Conservation (phyloP, 2,113 vertebrate genomes). For the Thunnus thynnus region DNA sequence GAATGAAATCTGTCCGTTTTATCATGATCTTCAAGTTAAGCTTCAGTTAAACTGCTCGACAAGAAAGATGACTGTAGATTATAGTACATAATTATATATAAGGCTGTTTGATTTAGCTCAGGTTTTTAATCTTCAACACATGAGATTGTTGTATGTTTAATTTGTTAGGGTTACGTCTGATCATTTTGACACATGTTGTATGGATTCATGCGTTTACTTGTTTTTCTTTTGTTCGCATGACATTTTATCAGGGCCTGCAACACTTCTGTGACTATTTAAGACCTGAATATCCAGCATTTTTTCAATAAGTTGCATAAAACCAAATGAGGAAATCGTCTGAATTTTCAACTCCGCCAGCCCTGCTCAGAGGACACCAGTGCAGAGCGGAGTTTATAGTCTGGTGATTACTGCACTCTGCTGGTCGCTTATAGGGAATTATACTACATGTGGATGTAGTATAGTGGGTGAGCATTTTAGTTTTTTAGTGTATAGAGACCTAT, state of each 20-base stretch:
- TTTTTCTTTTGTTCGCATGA: no score
- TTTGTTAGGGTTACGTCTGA: not conserved
- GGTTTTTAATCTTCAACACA: not conserved
- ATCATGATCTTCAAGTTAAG: conserved; percentile 4
- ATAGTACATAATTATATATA: not conserved
- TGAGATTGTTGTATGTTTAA: not conserved
- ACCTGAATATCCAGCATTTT: not conserved
- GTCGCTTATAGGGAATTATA: conserved; percentile 12
- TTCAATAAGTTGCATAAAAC: not conserved
- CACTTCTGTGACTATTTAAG: not conserved
- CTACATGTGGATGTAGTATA: not conserved
- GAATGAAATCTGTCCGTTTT: not conserved
- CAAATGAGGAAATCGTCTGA: no score
- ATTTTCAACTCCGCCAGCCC: not conserved
- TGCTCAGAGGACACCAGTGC: not conserved
- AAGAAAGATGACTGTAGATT: not conserved
- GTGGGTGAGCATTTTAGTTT: not conserved
- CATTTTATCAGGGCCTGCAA: not conserved
- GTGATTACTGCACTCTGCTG: conserved; percentile 71
- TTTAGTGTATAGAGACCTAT: rapidly evolving
- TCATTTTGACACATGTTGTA: no score
- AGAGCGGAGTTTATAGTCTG: conserved; percentile 4
- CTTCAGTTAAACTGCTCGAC: not conserved
- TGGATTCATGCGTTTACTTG: no score
- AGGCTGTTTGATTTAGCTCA: not conserved